A percentile compares a stretch with the other conserved stretches of the same genome.
Evolutionary conservation across 1,140 invertebrate genomes (phyloP).

Genomic region (Odontomachus brunneus): DNA sequence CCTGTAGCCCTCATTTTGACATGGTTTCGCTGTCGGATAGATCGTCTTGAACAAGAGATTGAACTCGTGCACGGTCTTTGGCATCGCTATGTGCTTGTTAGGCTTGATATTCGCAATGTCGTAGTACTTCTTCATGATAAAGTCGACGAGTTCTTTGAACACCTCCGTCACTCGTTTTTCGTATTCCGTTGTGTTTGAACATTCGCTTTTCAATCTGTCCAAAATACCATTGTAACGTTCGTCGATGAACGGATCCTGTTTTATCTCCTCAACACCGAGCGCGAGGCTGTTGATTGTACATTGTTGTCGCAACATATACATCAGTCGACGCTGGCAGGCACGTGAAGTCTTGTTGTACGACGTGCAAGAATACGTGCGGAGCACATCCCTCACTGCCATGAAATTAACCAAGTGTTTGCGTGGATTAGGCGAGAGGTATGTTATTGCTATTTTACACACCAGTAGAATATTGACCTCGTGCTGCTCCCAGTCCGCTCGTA

Average conservation of each 20-base stretch:
- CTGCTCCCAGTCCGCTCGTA: constrained; percentile 88
- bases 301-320: constrained; percentile 88
- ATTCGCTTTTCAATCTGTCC: constrained; percentile 77
- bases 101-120: constrained; percentile 80
- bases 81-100: constrained; percentile 76
- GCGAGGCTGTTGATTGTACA: constrained; percentile 86
- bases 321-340: constrained; percentile 89
- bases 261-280: constrained; percentile 88
- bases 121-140: constrained; percentile 83
- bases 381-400: constrained; percentile 87
- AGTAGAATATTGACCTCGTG: constrained; percentile 89
- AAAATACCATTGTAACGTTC: constrained; percentile 79
- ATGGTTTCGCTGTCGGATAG: constrained; percentile 75
- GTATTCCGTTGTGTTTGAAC: constrained; percentile 69
- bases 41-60: constrained; percentile 80
- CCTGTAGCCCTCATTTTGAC: constrained; percentile 70
- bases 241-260: constrained; percentile 86
- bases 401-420: constrained; percentile 84
- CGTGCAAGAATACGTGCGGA: constrained; percentile 86
- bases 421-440: constrained; percentile 87
- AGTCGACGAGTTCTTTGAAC: constrained; percentile 80
- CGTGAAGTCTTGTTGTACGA: constrained; percentile 89
- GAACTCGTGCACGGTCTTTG: constrained; percentile 84
- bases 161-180: constrained; percentile 77
- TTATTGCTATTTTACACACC: constrained; percentile 89